These are phyloP conservation scores for Sycobia sp. DNA, from an alignment of 1,140 invertebrate genomes.

Conservation along the genomic window DNA sequence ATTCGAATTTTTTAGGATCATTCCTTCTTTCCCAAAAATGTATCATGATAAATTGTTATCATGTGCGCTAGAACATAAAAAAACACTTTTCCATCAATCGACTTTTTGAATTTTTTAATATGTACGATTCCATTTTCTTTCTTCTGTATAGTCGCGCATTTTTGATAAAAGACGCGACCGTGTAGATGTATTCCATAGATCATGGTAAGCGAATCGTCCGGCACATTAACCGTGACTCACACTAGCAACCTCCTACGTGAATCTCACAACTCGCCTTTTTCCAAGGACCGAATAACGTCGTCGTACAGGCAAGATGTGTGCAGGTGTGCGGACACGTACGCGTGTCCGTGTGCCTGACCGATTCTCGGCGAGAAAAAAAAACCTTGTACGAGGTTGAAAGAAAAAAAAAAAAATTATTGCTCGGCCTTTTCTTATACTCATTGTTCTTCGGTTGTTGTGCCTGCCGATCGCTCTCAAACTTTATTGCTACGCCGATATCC, in stretches of 20 bases:
- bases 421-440: slow-evolving; percentile 16
- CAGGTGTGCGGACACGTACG: slow-evolving; percentile 6
- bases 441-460: no score
- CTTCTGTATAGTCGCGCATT: not conserved
- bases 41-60: no score
- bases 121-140: not conserved
- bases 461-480: no score
- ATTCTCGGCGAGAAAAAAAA: not conserved
- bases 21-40: no score
- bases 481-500: no score
- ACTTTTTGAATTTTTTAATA: no score
- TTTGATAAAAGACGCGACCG: slow-evolving; percentile 18
- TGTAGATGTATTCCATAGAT: not conserved
- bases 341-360: no score
- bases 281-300: slow-evolving; percentile 17
- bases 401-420: slow-evolving; percentile 10
- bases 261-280: slow-evolving; percentile 18
- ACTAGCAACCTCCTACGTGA: slow-evolving; percentile 30
- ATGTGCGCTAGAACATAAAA: no score
- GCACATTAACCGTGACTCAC: slow-evolving; percentile 31
- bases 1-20: no score
- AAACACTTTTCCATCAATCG: no score
- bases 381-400: not conserved
- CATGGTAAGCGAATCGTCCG: slow-evolving; percentile 6
- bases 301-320: not conserved